These are phyloP conservation scores for Lophotriccus pileatus DNA, from an alignment of 2,797 vertebrate species.

Conservation along the genomic window DNA sequence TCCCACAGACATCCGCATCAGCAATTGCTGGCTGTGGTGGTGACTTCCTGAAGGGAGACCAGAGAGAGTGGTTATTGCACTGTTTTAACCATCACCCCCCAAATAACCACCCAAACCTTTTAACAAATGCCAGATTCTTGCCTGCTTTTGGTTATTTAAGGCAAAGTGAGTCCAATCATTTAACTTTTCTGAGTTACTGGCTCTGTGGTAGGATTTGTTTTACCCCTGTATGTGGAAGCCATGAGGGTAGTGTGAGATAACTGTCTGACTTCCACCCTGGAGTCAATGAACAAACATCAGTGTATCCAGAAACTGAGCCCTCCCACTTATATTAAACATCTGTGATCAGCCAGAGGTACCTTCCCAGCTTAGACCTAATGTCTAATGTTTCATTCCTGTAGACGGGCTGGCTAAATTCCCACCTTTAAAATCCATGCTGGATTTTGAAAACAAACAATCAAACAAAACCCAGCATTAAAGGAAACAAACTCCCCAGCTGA, in stretches of 20 bases:
- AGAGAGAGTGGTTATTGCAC: background rate
- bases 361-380: background rate
- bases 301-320: background rate
- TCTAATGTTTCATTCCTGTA: background rate
- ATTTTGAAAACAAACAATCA: background rate
- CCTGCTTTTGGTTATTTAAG: background rate
- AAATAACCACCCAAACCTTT: background rate
- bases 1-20: background rate
- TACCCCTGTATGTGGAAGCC: background rate
- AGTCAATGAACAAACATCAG: background rate
- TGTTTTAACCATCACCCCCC: background rate
- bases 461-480: background rate
- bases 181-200: background rate
- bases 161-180: background rate
- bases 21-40: background rate
- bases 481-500: background rate
- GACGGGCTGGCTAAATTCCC: background rate
- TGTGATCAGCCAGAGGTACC: background rate
- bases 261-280: background rate
- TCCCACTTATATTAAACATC: background rate
- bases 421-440: background rate
- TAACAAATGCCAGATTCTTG: background rate
- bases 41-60: background rate
- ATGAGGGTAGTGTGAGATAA: background rate
- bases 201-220: background rate